Conservation (phyloP, 2,888 invertebrate genomes). For the Melanostoma scalare region DNA sequence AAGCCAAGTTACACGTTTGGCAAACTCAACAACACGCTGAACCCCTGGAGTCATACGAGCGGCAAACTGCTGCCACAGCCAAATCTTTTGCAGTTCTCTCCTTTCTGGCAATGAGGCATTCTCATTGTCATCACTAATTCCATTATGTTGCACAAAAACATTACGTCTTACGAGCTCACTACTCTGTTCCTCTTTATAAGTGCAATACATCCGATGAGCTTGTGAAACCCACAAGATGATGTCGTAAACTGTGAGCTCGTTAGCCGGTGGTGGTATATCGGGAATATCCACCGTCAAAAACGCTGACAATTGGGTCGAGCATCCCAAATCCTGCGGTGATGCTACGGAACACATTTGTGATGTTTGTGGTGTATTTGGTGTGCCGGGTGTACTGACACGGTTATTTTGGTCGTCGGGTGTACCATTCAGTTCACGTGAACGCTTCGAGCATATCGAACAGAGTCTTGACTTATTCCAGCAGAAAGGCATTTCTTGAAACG, state of each 20-base stretch:
- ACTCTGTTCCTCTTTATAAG: conserved; percentile 93
- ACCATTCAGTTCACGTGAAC: conserved; percentile 90
- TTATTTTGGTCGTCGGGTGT: conserved; percentile 78
- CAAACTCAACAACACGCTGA: conserved; percentile 97
- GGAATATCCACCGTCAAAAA: conserved; percentile 68
- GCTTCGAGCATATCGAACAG: conserved; percentile 97
- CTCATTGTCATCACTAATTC: conserved; percentile 78
- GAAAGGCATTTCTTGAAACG: conserved; percentile 98
- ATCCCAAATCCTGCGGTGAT: conserved; percentile 81
- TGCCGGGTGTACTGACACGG: conserved; percentile 81
- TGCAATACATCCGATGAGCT: conserved; percentile 94
- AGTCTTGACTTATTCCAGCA: conserved; percentile 98
- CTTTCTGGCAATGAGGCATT: conserved; percentile 86
- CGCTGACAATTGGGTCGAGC: conserved; percentile 76
- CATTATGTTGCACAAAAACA: conserved; percentile 84
- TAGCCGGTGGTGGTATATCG: conserved; percentile 77
- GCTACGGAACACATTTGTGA: conserved; percentile 83
- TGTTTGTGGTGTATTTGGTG: conserved; percentile 83
- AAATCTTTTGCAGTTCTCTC: conserved; percentile 88
- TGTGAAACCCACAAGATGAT: conserved; percentile 90
- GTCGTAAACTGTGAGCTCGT: conserved; percentile 88
- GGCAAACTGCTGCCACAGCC: conserved; percentile 95
- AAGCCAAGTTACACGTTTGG: conserved; percentile 96
- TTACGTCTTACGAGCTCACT: conserved; percentile 87
- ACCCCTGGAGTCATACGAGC: conserved; percentile 93